Percentiles rank a stretch among this genome's conserved stretches.
phyloP scores from a whole-genome alignment of 2,113 vertebrate genomes.

The Halichoeres trimaculatus region DNA sequence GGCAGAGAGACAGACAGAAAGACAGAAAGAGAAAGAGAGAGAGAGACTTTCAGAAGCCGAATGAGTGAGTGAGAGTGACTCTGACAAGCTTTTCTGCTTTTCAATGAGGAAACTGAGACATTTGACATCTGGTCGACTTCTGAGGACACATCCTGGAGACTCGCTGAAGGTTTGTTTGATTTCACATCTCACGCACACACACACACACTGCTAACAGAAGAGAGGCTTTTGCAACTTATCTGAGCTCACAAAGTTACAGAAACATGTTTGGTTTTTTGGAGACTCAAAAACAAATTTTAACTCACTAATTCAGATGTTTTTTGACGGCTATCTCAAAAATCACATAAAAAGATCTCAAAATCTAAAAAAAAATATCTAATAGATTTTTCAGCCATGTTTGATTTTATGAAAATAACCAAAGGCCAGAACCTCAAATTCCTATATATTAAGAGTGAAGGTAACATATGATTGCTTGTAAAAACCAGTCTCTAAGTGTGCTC shows the following conservation, averaged over 20 bases:
- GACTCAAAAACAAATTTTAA: too few relatives aligned
- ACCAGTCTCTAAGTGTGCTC: too few relatives aligned
- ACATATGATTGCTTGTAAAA: too few relatives aligned
- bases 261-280: too few relatives aligned
- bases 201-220: neutral
- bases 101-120: constrained; percentile 64
- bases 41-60: constrained; percentile 44
- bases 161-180: constrained; percentile 68
- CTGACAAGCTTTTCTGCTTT: constrained; percentile 25
- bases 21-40: constrained; percentile 28
- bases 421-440: too few relatives aligned
- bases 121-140: constrained; percentile 47
- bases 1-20: constrained; percentile 16
- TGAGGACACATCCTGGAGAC: constrained; percentile 35
- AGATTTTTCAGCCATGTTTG: too few relatives aligned
- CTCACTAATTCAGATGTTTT: too few relatives aligned
- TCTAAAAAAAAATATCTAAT: too few relatives aligned
- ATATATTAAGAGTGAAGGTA: too few relatives aligned
- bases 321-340: too few relatives aligned
- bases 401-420: too few relatives aligned
- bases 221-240: neutral
- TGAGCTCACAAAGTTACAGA: neutral
- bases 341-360: too few relatives aligned
- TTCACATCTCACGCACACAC: neutral
- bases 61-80: constrained; percentile 46